These are phyloP conservation scores for Etheostoma cragini DNA, from an alignment of 2,113 vertebrate genomes.

Conservation along the genomic window DNA sequence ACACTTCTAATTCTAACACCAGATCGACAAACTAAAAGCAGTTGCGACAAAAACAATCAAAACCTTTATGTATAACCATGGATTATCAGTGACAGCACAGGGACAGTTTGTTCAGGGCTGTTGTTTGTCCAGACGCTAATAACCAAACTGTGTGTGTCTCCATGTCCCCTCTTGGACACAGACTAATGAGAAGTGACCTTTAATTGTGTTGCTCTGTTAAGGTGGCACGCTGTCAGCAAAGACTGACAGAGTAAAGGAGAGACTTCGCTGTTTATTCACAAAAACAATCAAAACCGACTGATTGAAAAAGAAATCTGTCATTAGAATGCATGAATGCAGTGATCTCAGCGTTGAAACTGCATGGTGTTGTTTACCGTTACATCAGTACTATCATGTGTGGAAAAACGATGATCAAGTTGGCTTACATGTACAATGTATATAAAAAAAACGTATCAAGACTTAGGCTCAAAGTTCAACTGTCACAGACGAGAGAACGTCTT, in stretches of 20 bases:
- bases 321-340: background rate
- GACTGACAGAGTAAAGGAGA: slow-evolving; percentile 1
- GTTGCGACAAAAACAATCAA: slow-evolving; percentile 30
- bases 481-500: slow-evolving; percentile 14
- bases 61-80: slow-evolving; percentile 56
- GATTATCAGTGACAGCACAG: slow-evolving; percentile 45
- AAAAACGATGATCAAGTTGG: background rate
- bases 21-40: background rate
- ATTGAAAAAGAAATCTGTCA: slow-evolving; percentile 18
- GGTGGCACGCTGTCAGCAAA: slow-evolving; percentile 50
- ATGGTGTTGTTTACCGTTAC: background rate
- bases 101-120: slow-evolving; percentile 13
- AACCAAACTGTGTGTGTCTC: slow-evolving; percentile 59
- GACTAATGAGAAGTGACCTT: slow-evolving; percentile 72
- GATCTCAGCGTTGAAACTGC: background rate
- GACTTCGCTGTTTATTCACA: slow-evolving; percentile 58
- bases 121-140: slow-evolving; percentile 52
- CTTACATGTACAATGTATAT: background rate
- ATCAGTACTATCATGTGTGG: background rate
- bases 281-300: slow-evolving; percentile 53
- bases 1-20: slow-evolving; percentile 23
- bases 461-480: slow-evolving; percentile 39
- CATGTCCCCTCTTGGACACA: slow-evolving; percentile 65
- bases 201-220: slow-evolving; percentile 78
- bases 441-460: slow-evolving; percentile 22